These are phyloP conservation scores for Ispidina lecontei DNA, from an alignment of 2,797 vertebrate genomes.

Conservation along the genomic window DNA sequence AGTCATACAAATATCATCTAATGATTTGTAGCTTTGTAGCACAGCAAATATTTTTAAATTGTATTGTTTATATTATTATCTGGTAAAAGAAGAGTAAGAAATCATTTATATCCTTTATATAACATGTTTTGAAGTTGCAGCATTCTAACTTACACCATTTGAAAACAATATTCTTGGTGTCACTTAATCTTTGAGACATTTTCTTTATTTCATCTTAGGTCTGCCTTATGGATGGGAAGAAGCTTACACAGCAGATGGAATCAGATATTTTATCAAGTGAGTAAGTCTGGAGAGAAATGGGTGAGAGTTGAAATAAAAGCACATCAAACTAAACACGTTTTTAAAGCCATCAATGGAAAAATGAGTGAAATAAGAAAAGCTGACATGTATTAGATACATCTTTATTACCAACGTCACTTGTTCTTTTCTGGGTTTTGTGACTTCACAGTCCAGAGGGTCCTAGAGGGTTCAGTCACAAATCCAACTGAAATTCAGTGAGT, in stretches of 20 bases:
- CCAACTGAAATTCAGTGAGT: background rate
- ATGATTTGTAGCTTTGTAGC: background rate
- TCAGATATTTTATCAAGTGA: slow-evolving; percentile 95
- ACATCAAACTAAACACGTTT: background rate
- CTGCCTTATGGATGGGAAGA: slow-evolving; percentile 92
- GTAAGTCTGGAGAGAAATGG: slow-evolving; percentile 71
- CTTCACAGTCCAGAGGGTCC: background rate
- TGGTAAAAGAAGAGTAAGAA: background rate
- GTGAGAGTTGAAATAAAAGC: slow-evolving; percentile 30
- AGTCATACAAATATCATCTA: background rate
- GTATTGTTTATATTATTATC: background rate
- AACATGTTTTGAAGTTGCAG: background rate
- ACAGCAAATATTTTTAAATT: background rate
- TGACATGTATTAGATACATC: background rate
- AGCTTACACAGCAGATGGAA: slow-evolving; percentile 89
- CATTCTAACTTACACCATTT: background rate
- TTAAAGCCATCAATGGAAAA: slow-evolving; percentile 25
- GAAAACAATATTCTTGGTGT: background rate
- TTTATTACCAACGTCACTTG: slow-evolving; percentile 17
- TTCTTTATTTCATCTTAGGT: slow-evolving; percentile 76
- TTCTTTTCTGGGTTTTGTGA: background rate
- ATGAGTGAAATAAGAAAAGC: slow-evolving; percentile 36
- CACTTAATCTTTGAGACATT: background rate
- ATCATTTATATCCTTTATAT: background rate
- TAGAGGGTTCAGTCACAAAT: background rate